A percentile compares a stretch with the other conserved stretches of the same genome.
Conservation (phyloP, 2,113 vertebrate genomes). For the Hemichromis elongatus region DNA sequence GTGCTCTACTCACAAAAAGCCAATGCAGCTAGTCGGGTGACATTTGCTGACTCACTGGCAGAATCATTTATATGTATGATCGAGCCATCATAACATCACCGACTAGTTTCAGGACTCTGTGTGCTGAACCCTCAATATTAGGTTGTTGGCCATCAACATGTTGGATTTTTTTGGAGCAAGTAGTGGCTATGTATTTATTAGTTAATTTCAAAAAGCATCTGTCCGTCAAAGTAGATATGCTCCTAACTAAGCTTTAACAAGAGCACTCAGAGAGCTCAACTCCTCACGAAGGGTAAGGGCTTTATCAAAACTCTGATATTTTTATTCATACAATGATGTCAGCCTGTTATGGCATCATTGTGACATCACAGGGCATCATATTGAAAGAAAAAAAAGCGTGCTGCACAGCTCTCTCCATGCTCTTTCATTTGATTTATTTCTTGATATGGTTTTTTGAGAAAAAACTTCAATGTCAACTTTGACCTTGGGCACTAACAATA, state of each 20-base stretch:
- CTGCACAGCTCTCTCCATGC: not conserved
- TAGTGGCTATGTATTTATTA: not conserved
- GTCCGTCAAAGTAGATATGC: not conserved
- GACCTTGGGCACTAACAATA: not conserved
- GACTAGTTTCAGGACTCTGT: not conserved
- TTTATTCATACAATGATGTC: not conserved
- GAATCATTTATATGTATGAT: not conserved
- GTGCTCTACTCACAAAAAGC: not conserved
- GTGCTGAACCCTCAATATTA: not conserved
- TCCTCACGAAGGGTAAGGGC: not conserved
- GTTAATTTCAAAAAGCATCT: not conserved
- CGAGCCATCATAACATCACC: not conserved
- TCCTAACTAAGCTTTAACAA: not conserved
- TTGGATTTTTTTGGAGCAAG: not conserved
- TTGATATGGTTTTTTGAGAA: not conserved
- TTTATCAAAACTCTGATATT: not conserved
- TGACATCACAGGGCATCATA: not conserved
- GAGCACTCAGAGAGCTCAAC: not conserved
- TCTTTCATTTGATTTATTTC: not conserved
- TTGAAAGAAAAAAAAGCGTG: not conserved
- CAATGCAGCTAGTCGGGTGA: not conserved
- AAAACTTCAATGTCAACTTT: not conserved
- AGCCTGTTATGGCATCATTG: not conserved
- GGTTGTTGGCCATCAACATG: not conserved
- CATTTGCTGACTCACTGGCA: not conserved